Evolutionary conservation across 37 sponge, comb jelly and placozoan species (phyloP).

Genomic region (Diacarnus erythraeanus): DNA sequence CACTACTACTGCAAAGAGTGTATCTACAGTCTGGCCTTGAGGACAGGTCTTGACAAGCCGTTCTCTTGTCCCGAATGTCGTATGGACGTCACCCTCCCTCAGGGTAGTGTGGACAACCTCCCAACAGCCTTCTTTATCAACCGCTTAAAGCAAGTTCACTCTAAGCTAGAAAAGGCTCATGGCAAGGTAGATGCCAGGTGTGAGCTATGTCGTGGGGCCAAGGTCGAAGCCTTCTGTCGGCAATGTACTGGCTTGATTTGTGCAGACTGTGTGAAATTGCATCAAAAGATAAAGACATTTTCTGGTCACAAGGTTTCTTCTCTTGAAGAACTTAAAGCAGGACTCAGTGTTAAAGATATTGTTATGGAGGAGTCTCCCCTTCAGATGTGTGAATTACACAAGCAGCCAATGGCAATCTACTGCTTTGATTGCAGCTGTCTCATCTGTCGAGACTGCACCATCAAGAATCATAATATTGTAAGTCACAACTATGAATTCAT

Average conservation of each 20-base stretch:
- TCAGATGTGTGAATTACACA: neutral
- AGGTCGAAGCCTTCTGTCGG: slow-evolving; percentile 23
- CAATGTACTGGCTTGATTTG: slow-evolving; percentile 31
- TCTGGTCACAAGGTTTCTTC: neutral
- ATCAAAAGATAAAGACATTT: slow-evolving; percentile 15
- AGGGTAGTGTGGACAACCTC: neutral
- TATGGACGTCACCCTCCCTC: neutral
- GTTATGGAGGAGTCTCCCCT: neutral
- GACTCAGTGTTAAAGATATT: too few species aligned
- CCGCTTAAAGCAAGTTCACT: neutral
- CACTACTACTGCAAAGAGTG: slow-evolving; percentile 25
- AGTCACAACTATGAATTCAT: slow-evolving; percentile 22
- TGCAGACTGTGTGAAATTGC: slow-evolving; percentile 1
- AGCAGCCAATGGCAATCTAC: slow-evolving; percentile 17
- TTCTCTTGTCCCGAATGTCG: slow-evolving; percentile 23
- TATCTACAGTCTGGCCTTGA: neutral
- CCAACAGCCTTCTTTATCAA: slow-evolving; percentile 4
- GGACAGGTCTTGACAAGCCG: neutral
- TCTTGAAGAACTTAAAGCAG: too few species aligned
- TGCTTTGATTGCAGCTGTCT: slow-evolving; percentile 37
- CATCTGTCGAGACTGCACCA: slow-evolving; percentile 14
- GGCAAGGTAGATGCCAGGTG: neutral
- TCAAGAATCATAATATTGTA: neutral
- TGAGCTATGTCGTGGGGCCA: slow-evolving; percentile 8
- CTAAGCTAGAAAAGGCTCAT: neutral